phyloP scores from a whole-genome alignment of 1,140 invertebrate species.

The Ceratina australensis region DNA sequence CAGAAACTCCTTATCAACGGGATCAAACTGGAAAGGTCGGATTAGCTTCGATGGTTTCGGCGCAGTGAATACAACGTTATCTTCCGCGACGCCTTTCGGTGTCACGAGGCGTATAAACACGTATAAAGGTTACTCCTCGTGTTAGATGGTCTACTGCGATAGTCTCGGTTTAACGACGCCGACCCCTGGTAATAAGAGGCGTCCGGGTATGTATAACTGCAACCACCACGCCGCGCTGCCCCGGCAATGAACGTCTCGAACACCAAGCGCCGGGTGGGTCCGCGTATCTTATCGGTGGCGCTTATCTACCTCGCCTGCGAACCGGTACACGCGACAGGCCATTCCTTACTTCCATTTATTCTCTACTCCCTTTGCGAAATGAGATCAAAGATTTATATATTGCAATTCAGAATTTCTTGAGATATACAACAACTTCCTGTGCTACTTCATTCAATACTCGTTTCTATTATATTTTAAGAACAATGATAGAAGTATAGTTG shows the following conservation, averaged over 20 bases:
- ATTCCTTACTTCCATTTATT: constrained; percentile 32
- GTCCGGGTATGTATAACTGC: constrained; percentile 42
- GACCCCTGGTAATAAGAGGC: constrained; percentile 58
- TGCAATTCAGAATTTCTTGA: no score
- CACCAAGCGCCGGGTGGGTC: background rate
- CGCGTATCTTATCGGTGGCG: constrained; percentile 40
- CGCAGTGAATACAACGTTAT: constrained; percentile 21
- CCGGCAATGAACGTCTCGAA: constrained; percentile 25
- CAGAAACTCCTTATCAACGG: constrained; percentile 25
- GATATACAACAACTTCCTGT: no score
- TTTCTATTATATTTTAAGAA: background rate
- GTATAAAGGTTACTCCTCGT: constrained; percentile 38
- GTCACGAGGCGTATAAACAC: constrained; percentile 44
- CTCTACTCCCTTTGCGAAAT: background rate
- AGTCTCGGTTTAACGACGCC: constrained; percentile 55
- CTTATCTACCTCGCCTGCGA: constrained; percentile 28
- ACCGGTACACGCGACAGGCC: constrained; percentile 12
- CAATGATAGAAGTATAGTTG: no score
- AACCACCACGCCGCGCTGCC: background rate
- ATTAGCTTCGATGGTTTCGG: constrained; percentile 33
- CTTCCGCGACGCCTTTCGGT: constrained; percentile 32
- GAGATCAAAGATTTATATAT: background rate
- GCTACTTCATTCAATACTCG: constrained; percentile 1
- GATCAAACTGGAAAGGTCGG: constrained; percentile 1
- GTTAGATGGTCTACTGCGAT: constrained; percentile 58